These are phyloP conservation scores for Netelia inedita DNA, from an alignment of 2,888 invertebrate species.

Conservation along the genomic window DNA sequence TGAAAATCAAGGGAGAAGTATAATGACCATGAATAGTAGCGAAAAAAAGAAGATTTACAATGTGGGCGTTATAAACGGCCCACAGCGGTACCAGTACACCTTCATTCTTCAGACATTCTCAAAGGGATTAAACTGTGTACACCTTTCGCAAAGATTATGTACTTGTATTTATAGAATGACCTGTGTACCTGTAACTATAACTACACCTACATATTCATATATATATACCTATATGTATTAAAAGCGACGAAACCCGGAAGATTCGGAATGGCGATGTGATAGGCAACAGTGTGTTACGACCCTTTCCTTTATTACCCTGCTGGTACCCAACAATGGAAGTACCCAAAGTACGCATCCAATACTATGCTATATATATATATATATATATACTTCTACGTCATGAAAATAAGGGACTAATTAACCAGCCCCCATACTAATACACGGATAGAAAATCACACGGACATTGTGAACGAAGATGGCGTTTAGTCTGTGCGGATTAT, in stretches of 20 bases:
- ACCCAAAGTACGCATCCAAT: not conserved
- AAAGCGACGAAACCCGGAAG: conserved; percentile 7
- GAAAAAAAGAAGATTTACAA: conserved; percentile 28
- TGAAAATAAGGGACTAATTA: conserved; percentile 61
- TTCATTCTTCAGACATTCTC: conserved; percentile 34
- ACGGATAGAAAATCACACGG: not conserved
- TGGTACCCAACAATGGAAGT: conserved; percentile 45
- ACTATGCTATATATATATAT: conserved; percentile 6
- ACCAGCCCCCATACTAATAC: conserved; percentile 33
- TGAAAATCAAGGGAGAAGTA: not conserved
- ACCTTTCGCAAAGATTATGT: not conserved
- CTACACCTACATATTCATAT: not conserved
- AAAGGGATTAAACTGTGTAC: not conserved
- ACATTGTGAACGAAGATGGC: conserved; percentile 58
- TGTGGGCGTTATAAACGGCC: not conserved
- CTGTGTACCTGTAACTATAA: not conserved
- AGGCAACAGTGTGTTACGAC: not conserved
- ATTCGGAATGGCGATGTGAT: conserved; percentile 38
- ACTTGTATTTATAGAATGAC: not conserved
- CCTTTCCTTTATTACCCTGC: conserved; percentile 38
- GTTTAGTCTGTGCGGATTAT: conserved; percentile 37
- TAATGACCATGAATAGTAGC: too few relatives aligned
- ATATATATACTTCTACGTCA: conserved; percentile 9
- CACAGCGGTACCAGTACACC: conserved; percentile 50
- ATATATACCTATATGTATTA: not conserved